Evolutionary conservation across 2,113 vertebrate genomes (phyloP), one percentile per base, ranked within the genome.

Genomic region (Brachyhypopomus occidentalis): DNA sequence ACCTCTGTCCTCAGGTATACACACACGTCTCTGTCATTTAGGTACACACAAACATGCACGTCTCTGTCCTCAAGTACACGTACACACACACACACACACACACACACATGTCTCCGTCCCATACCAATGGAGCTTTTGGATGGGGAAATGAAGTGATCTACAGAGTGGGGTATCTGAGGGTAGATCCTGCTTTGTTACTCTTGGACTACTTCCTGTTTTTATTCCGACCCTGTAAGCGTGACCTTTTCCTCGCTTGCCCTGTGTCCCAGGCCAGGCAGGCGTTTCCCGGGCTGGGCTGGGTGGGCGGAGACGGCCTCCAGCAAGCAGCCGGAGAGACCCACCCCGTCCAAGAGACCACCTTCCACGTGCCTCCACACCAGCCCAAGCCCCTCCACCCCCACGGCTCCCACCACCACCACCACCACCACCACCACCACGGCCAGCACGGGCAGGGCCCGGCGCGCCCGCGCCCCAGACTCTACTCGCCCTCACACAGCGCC

Each of bases 401-500:
- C 45, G 22, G 71, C 63, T 76, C 72, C 70, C 77, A 78, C 69
- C 97, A 98, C 9, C 92, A 94, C 84, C 94, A 95, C 88, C 95
- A 94, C 83, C 95, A 95, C 73, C 95, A 95, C 16, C 93, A 94
- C 0, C 96, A 96, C 86, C 96, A 96, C 87, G 96, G 97, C 89
- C 96, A 97, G 89, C 96, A 98, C 86, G 95, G 96, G 95, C 96
- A 93, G 92, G 95, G 95, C 93, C 96, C 96, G 85, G 97, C 94
- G 82, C 94, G 97, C 91, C 97, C 96, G 92, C 96, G 96, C 91
- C 96, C 97, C 77, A 96, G 96, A 92, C 95, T 98, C 95, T 98
- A 99, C 92, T 99, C 98, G 92, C 98, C 98, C 89, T 98, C 98
- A 89, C 97, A 98, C 92, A 98, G 97, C 95, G 97, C 97, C 93